Evolutionary conservation across 2,113 vertebrate species (phyloP).

Genomic region (Mus pahari): DNA sequence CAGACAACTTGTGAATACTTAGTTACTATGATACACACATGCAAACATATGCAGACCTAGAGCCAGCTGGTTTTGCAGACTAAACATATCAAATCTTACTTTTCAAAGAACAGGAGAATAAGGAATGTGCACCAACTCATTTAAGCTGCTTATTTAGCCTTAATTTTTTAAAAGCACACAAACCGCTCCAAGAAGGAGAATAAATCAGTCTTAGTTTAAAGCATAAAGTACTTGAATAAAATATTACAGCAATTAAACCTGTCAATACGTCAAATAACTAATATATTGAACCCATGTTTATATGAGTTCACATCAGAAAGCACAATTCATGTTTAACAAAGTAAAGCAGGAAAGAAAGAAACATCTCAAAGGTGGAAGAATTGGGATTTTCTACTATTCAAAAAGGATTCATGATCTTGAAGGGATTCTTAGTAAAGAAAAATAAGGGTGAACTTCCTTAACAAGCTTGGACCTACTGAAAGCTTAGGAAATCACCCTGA

Average conservation of each 20-base stretch:
- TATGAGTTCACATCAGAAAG: conserved; percentile 39
- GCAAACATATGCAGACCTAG: background rate
- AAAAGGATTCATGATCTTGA: conserved; percentile 47
- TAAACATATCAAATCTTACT: conserved; percentile 1
- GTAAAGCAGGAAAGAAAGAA: conserved; percentile 26
- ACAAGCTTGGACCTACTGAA: background rate
- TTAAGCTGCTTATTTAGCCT: conserved; percentile 19
- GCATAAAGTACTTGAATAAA: conserved; percentile 34
- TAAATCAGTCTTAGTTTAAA: conserved; percentile 10
- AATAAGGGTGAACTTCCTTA: conserved; percentile 43
- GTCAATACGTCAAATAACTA: conserved; percentile 16
- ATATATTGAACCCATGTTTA: background rate
- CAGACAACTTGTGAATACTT: conserved; percentile 2
- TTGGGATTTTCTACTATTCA: background rate
- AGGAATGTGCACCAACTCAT: background rate
- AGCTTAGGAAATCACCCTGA: background rate
- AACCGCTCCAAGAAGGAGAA: background rate
- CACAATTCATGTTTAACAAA: conserved; percentile 16
- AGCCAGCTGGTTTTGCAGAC: background rate
- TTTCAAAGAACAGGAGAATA: conserved; percentile 18
- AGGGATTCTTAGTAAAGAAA: conserved; percentile 45
- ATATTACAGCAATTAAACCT: conserved; percentile 40
- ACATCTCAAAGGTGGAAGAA: background rate
- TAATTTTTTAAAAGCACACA: background rate
- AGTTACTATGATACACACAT: background rate